Conservation (phyloP, 2,797 vertebrate species). For the Helarctos malayanus region DNA sequence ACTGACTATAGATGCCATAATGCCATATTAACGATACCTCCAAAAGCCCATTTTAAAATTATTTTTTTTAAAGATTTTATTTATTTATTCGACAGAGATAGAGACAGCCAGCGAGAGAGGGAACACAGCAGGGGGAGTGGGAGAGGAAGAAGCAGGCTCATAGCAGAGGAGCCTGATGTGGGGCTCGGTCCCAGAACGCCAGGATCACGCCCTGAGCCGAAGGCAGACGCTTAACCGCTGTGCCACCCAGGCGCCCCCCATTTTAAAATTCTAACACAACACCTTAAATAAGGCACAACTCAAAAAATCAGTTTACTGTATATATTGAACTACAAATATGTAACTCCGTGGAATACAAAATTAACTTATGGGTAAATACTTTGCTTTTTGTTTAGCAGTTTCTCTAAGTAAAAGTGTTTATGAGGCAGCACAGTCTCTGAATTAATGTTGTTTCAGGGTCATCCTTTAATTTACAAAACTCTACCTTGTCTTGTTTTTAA, state of each 20-base stretch:
- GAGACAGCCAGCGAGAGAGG: too few relatives aligned
- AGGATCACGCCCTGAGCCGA: too few relatives aligned
- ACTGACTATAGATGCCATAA: neutral
- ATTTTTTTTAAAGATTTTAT: too few relatives aligned
- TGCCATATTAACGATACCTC: neutral
- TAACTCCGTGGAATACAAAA: neutral
- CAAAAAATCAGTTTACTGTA: neutral
- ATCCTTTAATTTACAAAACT: conserved; percentile 42
- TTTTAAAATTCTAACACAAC: neutral
- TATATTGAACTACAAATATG: neutral
- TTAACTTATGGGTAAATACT: neutral
- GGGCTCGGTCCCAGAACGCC: too few relatives aligned
- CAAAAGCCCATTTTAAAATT: neutral
- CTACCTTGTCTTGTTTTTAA: neutral
- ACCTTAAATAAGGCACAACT: neutral
- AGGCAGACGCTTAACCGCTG: too few relatives aligned
- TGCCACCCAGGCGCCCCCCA: too few relatives aligned
- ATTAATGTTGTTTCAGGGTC: neutral
- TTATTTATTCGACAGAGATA: too few relatives aligned
- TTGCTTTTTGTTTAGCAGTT: neutral
- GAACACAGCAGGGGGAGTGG: too few relatives aligned
- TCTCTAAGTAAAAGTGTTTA: conserved; percentile 18
- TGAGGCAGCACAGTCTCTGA: neutral
- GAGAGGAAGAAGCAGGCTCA: too few relatives aligned
- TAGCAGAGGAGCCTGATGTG: too few relatives aligned